Evolutionary conservation across 2,888 invertebrate species (phyloP).

Genomic region (Tridacna crocea): DNA sequence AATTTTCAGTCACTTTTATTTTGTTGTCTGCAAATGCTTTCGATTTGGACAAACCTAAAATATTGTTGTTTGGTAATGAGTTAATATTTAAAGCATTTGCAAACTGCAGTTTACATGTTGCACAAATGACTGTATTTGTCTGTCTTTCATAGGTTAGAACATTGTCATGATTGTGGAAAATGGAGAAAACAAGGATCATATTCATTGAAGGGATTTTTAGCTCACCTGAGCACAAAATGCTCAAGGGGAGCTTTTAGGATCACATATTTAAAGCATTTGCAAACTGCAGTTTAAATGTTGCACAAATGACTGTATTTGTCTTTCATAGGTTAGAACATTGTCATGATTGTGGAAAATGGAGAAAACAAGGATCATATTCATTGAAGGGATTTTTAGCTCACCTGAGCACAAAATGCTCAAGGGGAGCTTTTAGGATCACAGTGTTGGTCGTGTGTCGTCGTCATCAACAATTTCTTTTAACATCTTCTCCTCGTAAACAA

Average conservation of each 20-base stretch:
- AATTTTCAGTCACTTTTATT: not conserved
- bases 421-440: too few relatives aligned
- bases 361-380: too few relatives aligned
- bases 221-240: not conserved
- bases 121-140: too few relatives aligned
- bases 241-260: too few relatives aligned
- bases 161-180: too few relatives aligned
- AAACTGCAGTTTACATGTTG: too few relatives aligned
- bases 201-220: not conserved
- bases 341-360: too few relatives aligned
- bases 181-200: too few relatives aligned
- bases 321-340: too few relatives aligned
- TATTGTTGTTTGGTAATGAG: not conserved
- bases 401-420: not conserved
- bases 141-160: too few relatives aligned
- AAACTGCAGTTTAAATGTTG: too few relatives aligned
- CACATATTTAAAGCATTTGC: not conserved
- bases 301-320: too few relatives aligned
- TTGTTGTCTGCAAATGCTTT: not conserved
- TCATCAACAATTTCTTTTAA: not conserved
- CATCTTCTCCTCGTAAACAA: not conserved
- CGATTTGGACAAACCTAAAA: not conserved
- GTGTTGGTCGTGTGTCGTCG: not conserved
- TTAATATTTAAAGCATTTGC: not conserved
- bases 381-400: not conserved